These are phyloP conservation scores for Yponomeuta malinellus DNA, from an alignment of 2,888 invertebrate genomes.

Conservation along the genomic window DNA sequence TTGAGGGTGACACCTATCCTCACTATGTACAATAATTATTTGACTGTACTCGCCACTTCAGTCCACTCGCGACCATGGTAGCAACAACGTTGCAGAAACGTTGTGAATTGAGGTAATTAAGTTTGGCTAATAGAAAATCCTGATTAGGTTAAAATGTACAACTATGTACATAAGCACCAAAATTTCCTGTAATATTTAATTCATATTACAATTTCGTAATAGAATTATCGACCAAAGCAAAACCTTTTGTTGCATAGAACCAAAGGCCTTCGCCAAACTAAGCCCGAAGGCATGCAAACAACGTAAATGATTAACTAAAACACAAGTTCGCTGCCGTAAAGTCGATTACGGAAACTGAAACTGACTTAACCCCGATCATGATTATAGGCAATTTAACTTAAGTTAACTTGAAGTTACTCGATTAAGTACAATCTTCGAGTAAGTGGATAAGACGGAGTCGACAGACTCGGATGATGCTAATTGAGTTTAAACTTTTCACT, in stretches of 20 bases:
- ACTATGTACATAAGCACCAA: too few relatives aligned
- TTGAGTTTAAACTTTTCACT: slow-evolving; percentile 18
- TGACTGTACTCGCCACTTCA: too few relatives aligned
- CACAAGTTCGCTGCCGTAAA: slow-evolving; percentile 9
- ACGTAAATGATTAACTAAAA: slow-evolving; percentile 9
- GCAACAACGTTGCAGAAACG: too few relatives aligned
- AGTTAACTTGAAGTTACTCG: slow-evolving; percentile 50
- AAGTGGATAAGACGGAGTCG: slow-evolving; percentile 19
- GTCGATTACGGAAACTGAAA: slow-evolving; percentile 33
- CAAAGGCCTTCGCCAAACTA: not conserved
- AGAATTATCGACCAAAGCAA: not conserved
- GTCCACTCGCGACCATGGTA: too few relatives aligned
- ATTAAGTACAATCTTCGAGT: slow-evolving; percentile 55
- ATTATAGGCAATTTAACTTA: slow-evolving; percentile 60
- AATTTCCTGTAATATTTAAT: too few relatives aligned
- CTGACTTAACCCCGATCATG: slow-evolving; percentile 54
- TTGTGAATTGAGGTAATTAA: too few relatives aligned
- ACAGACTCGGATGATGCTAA: slow-evolving; percentile 12
- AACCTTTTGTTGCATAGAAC: not conserved
- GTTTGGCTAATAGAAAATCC: too few relatives aligned
- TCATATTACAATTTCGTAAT: too few relatives aligned
- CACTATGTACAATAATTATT: too few relatives aligned
- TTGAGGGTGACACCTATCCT: too few relatives aligned
- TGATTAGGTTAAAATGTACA: too few relatives aligned
- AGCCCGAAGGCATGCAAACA: not conserved